Evolutionary conservation across 2,113 vertebrate genomes (phyloP).

Genomic region (Sorex araneus): DNA sequence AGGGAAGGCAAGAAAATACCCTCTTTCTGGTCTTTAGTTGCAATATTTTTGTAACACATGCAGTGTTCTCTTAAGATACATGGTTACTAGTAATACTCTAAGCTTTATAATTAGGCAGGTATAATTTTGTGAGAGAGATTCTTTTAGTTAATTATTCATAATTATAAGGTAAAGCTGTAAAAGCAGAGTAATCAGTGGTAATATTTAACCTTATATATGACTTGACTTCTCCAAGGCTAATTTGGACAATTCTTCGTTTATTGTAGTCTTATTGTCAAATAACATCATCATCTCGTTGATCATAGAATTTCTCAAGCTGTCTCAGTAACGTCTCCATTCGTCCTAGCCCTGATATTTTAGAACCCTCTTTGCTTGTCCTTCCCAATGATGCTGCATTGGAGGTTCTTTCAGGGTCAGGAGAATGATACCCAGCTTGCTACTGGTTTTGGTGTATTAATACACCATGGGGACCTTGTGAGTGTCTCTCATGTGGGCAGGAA

Average conservation of each 20-base stretch:
- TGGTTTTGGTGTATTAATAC: too few relatives aligned
- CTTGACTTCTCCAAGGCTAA: neutral
- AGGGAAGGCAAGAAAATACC: too few relatives aligned
- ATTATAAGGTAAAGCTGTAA: neutral
- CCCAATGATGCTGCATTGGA: too few relatives aligned
- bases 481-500: too few relatives aligned
- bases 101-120: neutral
- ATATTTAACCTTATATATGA: slow-evolving; percentile 27
- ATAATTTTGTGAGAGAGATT: neutral
- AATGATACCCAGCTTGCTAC: too few relatives aligned
- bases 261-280: neutral
- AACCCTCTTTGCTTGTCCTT: too few relatives aligned
- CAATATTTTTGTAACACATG: neutral
- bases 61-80: neutral
- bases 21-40: neutral
- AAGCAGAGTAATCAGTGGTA: neutral
- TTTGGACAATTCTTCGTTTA: neutral
- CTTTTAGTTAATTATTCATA: neutral
- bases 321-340: too few relatives aligned
- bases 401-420: too few relatives aligned
- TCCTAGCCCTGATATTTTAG: too few relatives aligned
- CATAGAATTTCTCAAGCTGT: too few relatives aligned
- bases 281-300: too few relatives aligned
- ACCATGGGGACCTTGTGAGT: too few relatives aligned
- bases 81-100: neutral